Evolutionary conservation across 1,140 invertebrate species (phyloP), one percentile per base, ranked within the genome.

Genomic region (Philotrypesis tridentata): DNA sequence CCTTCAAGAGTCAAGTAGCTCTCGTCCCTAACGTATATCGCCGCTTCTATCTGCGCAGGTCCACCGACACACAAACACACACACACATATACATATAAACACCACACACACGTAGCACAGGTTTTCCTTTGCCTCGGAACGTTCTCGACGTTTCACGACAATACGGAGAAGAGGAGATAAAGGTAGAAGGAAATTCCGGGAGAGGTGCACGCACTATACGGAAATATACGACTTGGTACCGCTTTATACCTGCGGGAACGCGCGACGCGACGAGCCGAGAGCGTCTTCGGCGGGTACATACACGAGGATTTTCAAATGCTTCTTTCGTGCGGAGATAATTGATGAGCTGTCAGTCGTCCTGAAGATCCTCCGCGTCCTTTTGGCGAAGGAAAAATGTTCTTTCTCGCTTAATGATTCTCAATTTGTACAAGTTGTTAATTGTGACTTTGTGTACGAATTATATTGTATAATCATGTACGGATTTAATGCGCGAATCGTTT

Each of bases 181-280:
- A 14, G 29, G 7, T 21, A 63, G 60, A 37, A 67, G 61, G 25
- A 12, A 67, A n/a, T 11, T 27, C 33, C 23, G 25, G 27, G 74
- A 76, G 31, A 31, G 2, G 33, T 77, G 40, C 3, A 40, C 60
- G 40, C 23, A 23, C 23, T 67, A 21, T 21, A 65, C 9, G 61
- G 23, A 14, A 67, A 67, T 43, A 75, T 23, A 37, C 21, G 55
- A 14, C 31, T 55, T 55, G 48, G 48, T 55, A 55, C 7, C 17
- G 33, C 48, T 55, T 63, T 63, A 63, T 75, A 75, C 31, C 55
- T 75, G 73, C 33, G 55, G 3, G 48, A 60, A 75, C n/a, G 73
- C 14, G n/a, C 2, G 5, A 63, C 23, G 29, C n/a, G 27, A 40
- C 2, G 29, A 31, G 17, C 27, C 2, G 21, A n/a, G 27, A 12